Percentiles rank a stretch among this genome's conserved stretches.
Evolutionary conservation across 2,113 vertebrate genomes (phyloP).

Genomic region (Podarcis muralis): DNA sequence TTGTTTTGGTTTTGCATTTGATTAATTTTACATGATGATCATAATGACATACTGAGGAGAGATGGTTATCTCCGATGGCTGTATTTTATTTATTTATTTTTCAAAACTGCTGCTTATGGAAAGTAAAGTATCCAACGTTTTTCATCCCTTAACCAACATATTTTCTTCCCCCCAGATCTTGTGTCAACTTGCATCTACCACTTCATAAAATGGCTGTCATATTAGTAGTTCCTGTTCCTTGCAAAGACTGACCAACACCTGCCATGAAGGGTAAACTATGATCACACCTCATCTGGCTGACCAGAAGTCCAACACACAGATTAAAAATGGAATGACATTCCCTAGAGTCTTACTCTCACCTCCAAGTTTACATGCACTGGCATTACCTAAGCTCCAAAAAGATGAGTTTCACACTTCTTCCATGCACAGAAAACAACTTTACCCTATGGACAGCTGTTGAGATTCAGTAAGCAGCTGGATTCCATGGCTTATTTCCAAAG

Average conservation of each 20-base stretch:
- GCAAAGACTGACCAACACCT: slow-evolving; percentile 15
- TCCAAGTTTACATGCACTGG: slow-evolving; percentile 35
- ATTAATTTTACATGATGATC: slow-evolving; percentile 64
- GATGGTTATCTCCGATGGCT: slow-evolving; percentile 13
- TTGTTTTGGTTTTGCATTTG: slow-evolving; percentile 66
- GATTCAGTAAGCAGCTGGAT: slow-evolving; percentile 43
- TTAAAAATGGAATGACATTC: slow-evolving; percentile 39
- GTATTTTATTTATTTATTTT: not conserved
- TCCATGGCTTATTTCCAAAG: not conserved
- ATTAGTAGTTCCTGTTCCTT: slow-evolving; percentile 28
- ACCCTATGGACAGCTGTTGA: slow-evolving; percentile 51
- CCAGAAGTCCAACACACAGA: slow-evolving; percentile 31
- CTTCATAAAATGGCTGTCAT: slow-evolving; percentile 21
- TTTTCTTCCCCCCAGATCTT: slow-evolving; percentile 25
- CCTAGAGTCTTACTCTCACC: slow-evolving; percentile 26
- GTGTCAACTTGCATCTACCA: slow-evolving; percentile 26
- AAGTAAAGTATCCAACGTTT: not conserved
- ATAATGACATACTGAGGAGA: slow-evolving; percentile 33
- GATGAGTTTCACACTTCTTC: slow-evolving; percentile 40
- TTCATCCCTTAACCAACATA: not conserved
- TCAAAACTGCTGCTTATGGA: not conserved
- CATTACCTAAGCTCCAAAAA: slow-evolving; percentile 47
- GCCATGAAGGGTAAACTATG: slow-evolving; percentile 37
- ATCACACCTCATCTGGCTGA: not conserved
- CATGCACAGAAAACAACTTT: slow-evolving; percentile 54